Percentiles rank a stretch among this genome's conserved stretches.
phyloP scores from a whole-genome alignment of 35 echinoderm and acorn worm genomes.

The Amphiura filiformis region DNA sequence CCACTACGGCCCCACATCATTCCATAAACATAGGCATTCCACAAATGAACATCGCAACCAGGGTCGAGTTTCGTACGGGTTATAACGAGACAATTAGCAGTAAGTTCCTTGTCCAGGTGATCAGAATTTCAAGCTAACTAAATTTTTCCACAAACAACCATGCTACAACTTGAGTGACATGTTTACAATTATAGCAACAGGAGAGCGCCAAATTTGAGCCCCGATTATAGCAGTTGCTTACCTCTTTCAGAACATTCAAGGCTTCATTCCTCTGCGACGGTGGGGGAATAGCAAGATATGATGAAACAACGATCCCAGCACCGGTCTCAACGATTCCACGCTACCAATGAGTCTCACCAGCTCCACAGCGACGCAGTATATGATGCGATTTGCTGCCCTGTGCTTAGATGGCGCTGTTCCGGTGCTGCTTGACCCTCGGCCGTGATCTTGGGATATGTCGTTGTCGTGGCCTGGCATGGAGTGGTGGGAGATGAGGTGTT shows the following conservation, averaged over 20 bases:
- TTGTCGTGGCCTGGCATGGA: slow-evolving; percentile 1
- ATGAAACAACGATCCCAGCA: slow-evolving; percentile 83
- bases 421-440: slow-evolving; percentile 77
- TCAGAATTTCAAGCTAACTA: no score
- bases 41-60: no score
- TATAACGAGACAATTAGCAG: no score
- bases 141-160: neutral
- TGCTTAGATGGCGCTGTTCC: slow-evolving; percentile 55
- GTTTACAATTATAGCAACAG: no score
- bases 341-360: slow-evolving; percentile 81
- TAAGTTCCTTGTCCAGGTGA: no score
- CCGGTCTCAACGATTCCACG: slow-evolving; percentile 87
- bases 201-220: no score
- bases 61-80: no score
- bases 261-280: slow-evolving; percentile 90
- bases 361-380: slow-evolving; percentile 81
- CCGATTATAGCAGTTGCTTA: no score
- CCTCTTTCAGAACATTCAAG: slow-evolving; percentile 92
- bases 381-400: slow-evolving; percentile 59
- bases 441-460: slow-evolving; percentile 63
- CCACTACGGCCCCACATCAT: no score
- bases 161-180: neutral
- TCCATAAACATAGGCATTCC: no score
- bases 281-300: slow-evolving; percentile 92
- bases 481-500: slow-evolving; percentile 65